Conservation (phyloP, 2,888 invertebrate species). For the Amphipoea lucens region DNA sequence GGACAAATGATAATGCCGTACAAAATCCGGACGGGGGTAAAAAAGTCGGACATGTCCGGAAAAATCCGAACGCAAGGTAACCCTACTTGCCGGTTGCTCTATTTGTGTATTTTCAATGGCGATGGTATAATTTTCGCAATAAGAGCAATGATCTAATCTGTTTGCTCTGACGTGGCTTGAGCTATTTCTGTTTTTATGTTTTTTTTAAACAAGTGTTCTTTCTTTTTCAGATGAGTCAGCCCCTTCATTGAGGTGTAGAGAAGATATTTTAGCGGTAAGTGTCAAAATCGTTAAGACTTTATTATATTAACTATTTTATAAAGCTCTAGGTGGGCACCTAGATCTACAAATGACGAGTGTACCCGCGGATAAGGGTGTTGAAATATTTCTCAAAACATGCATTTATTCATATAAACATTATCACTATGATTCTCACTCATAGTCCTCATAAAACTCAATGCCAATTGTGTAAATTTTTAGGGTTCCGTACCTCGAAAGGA, state of each 20-base stretch:
- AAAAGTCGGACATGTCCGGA: background rate
- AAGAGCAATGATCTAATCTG: slow-evolving; percentile 41
- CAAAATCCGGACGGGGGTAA: background rate
- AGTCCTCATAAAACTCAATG: slow-evolving; percentile 18
- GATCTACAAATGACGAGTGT: background rate
- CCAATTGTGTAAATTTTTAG: background rate
- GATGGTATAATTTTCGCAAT: slow-evolving; percentile 33
- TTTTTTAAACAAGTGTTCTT: slow-evolving; percentile 18
- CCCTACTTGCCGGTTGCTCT: background rate
- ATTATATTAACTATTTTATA: no score
- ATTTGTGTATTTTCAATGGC: slow-evolving; percentile 42
- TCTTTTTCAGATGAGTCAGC: slow-evolving; percentile 64
- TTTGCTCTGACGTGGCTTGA: slow-evolving; percentile 25
- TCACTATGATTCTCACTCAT: background rate
- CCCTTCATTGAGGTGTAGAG: slow-evolving; percentile 24
- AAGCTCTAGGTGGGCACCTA: no score
- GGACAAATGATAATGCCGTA: background rate
- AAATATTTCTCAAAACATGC: background rate
- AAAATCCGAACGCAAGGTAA: background rate
- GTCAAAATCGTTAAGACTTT: background rate
- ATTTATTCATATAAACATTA: background rate
- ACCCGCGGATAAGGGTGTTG: background rate
- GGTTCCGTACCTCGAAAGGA: no score
- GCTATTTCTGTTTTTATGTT: slow-evolving; percentile 29
- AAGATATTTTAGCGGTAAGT: slow-evolving; percentile 57